phyloP scores from a whole-genome alignment of 2,888 invertebrate genomes.

The Linnaemya vulpina region DNA sequence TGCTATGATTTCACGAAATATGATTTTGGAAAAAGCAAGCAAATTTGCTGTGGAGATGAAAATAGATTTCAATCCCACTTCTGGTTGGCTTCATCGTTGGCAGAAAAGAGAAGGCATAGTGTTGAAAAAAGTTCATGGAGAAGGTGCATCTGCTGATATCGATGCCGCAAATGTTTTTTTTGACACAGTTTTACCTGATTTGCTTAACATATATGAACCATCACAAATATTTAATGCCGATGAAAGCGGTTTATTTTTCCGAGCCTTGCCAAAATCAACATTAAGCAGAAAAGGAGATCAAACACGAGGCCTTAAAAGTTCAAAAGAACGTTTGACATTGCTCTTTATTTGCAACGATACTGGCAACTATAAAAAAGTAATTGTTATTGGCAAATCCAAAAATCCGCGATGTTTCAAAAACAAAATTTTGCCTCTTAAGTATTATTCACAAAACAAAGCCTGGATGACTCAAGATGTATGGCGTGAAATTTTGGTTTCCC shows the following conservation, averaged over 20 bases:
- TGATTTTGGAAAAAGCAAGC: slow-evolving; percentile 65
- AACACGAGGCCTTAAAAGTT: slow-evolving; percentile 44
- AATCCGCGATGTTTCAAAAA: slow-evolving; percentile 65
- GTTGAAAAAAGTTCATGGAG: slow-evolving; percentile 59
- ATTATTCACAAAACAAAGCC: slow-evolving; percentile 63
- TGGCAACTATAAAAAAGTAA: slow-evolving; percentile 67
- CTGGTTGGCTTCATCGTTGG: slow-evolving; percentile 65
- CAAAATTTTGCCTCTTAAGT: slow-evolving; percentile 61
- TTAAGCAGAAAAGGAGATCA: slow-evolving; percentile 53
- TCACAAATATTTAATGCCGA: slow-evolving; percentile 69
- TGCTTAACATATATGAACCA: slow-evolving; percentile 35
- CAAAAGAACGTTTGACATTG: slow-evolving; percentile 63
- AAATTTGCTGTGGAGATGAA: slow-evolving; percentile 64
- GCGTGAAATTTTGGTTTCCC: slow-evolving; percentile 57
- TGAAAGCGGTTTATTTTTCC: slow-evolving; percentile 64
- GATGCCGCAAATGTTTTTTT: slow-evolving; percentile 47
- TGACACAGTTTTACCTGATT: slow-evolving; percentile 44
- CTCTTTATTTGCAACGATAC: slow-evolving; percentile 70
- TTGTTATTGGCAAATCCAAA: slow-evolving; percentile 67
- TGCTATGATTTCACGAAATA: too few relatives aligned
- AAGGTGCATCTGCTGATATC: slow-evolving; percentile 61
- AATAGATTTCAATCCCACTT: slow-evolving; percentile 54
- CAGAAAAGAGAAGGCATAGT: slow-evolving; percentile 62
- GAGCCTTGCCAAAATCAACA: slow-evolving; percentile 60
- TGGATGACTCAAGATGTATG: slow-evolving; percentile 70